phyloP scores from a whole-genome alignment of 2,888 invertebrate species.

The Chelonus formosanus region DNA sequence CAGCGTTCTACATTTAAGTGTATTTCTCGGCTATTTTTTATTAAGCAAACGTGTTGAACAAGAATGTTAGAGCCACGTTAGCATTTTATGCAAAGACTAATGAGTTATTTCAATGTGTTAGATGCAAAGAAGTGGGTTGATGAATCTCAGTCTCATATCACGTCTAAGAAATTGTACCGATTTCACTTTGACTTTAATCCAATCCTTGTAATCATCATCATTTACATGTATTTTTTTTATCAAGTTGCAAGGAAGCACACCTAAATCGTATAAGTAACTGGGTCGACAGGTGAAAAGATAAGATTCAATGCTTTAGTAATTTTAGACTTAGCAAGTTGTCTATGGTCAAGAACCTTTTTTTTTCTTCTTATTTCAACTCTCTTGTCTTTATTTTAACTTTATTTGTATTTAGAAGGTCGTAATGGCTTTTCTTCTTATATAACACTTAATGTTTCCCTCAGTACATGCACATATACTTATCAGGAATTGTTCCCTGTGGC shows the following conservation, averaged over 20 bases:
- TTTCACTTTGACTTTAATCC: conserved; percentile 17
- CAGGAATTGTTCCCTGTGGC: conserved; percentile 13
- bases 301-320: conserved; percentile 3
- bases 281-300: conserved; percentile 1
- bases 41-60: too few species aligned
- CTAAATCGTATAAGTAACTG: background rate
- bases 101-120: background rate
- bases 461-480: conserved; percentile 2
- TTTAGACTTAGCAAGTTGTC: conserved; percentile 15
- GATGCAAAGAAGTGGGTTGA: conserved; percentile 23
- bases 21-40: conserved; percentile 1
- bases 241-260: background rate
- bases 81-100: conserved; percentile 7
- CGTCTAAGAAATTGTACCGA: conserved; percentile 11
- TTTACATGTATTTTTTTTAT: background rate
- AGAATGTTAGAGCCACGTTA: conserved; percentile 1
- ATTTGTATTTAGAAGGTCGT: conserved; percentile 2
- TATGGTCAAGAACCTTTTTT: conserved; percentile 18
- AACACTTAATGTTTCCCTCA: background rate
- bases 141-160: conserved; percentile 7
- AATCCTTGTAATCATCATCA: conserved; percentile 8
- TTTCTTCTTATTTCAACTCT: background rate
- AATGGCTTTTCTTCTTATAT: conserved; percentile 3
- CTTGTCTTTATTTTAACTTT: background rate
- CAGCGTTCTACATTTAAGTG: background rate